These are phyloP conservation scores for Cryptoprocta ferox DNA, from an alignment of 2,797 vertebrate genomes.

Conservation along the genomic window DNA sequence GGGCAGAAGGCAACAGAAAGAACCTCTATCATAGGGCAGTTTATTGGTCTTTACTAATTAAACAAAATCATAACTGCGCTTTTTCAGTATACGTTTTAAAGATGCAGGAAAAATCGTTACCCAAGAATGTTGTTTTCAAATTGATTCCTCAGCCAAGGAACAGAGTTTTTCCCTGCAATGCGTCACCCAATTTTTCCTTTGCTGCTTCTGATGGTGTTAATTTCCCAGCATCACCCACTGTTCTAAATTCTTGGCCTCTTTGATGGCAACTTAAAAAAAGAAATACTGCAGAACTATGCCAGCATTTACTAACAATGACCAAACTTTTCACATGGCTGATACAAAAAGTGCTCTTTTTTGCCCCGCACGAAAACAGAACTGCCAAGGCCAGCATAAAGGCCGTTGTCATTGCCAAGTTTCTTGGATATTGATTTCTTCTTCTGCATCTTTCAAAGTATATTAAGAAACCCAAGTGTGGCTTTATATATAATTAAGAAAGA, in stretches of 20 bases:
- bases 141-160: neutral
- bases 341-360: slow-evolving; percentile 27
- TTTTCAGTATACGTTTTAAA: slow-evolving; percentile 48
- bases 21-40: neutral
- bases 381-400: neutral
- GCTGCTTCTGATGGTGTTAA: neutral
- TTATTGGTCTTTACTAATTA: slow-evolving; percentile 48
- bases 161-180: neutral
- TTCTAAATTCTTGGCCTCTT: slow-evolving; percentile 44
- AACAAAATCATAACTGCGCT: slow-evolving; percentile 50
- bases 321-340: slow-evolving; percentile 25
- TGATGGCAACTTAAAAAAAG: slow-evolving; percentile 12
- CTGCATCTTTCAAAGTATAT: slow-evolving; percentile 28
- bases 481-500: slow-evolving; percentile 1
- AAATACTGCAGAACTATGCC: slow-evolving; percentile 4
- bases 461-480: neutral
- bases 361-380: neutral
- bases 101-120: neutral
- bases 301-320: slow-evolving; percentile 33
- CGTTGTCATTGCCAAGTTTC: slow-evolving; percentile 10
- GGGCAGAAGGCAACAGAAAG: slow-evolving; percentile 41
- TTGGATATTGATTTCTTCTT: neutral
- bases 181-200: neutral
- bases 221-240: neutral
- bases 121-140: slow-evolving; percentile 12